These are phyloP conservation scores for Ascaphus truei DNA, from an alignment of 2,113 vertebrate species.

Conservation along the genomic window DNA sequence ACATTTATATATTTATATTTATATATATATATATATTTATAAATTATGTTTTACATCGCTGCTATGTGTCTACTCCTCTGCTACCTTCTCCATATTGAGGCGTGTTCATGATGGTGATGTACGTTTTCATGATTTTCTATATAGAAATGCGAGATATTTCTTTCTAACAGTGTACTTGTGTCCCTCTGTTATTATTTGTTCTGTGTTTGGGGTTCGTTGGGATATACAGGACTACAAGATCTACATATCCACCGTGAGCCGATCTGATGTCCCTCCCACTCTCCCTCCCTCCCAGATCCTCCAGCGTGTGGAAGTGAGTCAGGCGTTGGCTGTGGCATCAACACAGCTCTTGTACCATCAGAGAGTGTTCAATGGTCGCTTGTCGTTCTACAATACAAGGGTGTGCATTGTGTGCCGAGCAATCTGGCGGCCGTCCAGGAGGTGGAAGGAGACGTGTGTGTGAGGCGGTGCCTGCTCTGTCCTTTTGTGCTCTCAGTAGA, in stretches of 20 bases:
- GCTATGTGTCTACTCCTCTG: no score
- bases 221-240: no score
- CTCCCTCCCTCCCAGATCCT: not conserved
- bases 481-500: not conserved
- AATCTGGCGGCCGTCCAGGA: not conserved
- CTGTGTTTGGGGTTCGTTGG: no score
- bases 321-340: constrained; percentile 19
- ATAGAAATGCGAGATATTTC: no score
- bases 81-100: no score
- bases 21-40: no score
- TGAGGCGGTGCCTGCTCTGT: not conserved
- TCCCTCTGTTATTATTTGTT: no score
- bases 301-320: constrained; percentile 12
- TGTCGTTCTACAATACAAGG: not conserved
- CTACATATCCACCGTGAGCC: not conserved
- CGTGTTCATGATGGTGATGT: no score
- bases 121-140: no score
- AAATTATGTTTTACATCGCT: no score
- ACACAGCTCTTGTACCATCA: constrained; percentile 1
- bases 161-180: no score
- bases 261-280: not conserved
- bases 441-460: not conserved
- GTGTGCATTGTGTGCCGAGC: not conserved
- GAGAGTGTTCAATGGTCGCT: not conserved
- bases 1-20: no score